These are phyloP conservation scores for Bombus pyrosoma DNA, from an alignment of 1,140 invertebrate genomes.

Conservation along the genomic window DNA sequence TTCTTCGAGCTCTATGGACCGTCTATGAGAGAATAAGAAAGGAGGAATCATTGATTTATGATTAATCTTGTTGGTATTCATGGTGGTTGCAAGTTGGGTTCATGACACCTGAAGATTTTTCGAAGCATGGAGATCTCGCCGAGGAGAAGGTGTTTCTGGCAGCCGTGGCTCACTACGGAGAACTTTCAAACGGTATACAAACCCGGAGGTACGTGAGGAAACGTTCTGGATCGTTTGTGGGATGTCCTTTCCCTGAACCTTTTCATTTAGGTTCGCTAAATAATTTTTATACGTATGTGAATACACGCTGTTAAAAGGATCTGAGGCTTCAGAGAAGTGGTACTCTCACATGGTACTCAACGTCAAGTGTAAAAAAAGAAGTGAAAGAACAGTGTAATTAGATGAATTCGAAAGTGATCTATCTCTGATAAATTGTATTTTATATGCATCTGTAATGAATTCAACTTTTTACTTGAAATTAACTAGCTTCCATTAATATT, in stretches of 20 bases:
- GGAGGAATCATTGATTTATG: not conserved
- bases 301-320: not conserved
- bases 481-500: not conserved
- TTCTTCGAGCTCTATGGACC: not conserved
- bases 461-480: not conserved
- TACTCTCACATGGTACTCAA: not conserved
- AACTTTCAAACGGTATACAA: slow-evolving; percentile 59
- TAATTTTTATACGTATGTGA: not conserved
- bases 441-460: not conserved
- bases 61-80: not conserved
- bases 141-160: slow-evolving; percentile 75
- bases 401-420: not conserved
- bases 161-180: slow-evolving; percentile 78
- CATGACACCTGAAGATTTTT: slow-evolving; percentile 6
- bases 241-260: not conserved
- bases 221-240: not conserved
- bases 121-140: slow-evolving; percentile 72
- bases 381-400: not conserved
- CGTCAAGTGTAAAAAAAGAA: not conserved
- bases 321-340: not conserved
- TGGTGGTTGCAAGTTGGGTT: not conserved
- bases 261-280: not conserved
- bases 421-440: not conserved
- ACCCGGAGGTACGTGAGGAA: slow-evolving; percentile 64
- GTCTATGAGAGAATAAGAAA: not conserved